phyloP scores from a whole-genome alignment of 2,888 invertebrate species.

The Sminthurides aquaticus region DNA sequence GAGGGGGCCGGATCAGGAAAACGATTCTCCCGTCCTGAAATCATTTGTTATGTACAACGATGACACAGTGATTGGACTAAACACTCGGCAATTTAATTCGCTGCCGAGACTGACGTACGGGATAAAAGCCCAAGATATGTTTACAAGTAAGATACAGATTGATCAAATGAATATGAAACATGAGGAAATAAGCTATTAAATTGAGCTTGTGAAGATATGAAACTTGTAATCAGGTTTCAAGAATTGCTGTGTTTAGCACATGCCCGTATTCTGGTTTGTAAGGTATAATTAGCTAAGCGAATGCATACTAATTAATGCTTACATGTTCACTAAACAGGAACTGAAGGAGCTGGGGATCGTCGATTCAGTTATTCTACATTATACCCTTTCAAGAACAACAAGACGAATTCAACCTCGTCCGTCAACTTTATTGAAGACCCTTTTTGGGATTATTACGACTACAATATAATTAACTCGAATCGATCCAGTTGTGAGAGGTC shows the following conservation, averaged over 20 bases:
- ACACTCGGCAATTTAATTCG: conserved; percentile 38
- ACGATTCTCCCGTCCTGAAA: conserved; percentile 39
- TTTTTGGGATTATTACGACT: conserved; percentile 43
- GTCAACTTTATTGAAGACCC: conserved; percentile 43
- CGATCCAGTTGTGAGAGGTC: conserved; percentile 43
- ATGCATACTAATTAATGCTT: too few relatives aligned
- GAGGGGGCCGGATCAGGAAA: conserved; percentile 20
- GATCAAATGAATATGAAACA: too few relatives aligned
- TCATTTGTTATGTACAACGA: conserved; percentile 40
- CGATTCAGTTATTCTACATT: conserved; percentile 40
- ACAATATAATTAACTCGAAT: conserved; percentile 35
- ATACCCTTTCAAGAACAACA: conserved; percentile 35
- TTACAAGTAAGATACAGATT: conserved; percentile 20
- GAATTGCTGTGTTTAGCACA: too few relatives aligned
- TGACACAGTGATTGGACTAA: conserved; percentile 19
- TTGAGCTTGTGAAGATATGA: too few relatives aligned
- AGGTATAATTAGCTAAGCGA: too few relatives aligned
- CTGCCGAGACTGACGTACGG: conserved; percentile 38
- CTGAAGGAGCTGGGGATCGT: conserved; percentile 11
- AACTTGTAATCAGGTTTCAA: too few relatives aligned
- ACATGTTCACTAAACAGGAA: too few relatives aligned
- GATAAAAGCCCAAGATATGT: conserved; percentile 11
- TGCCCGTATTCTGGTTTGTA: too few relatives aligned
- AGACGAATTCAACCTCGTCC: conserved; percentile 35
- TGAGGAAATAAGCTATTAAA: too few relatives aligned